A percentile compares a stretch with the other conserved stretches of the same genome.
Conservation (phyloP, 1,140 invertebrate species). For the Pogonus chalceus region DNA sequence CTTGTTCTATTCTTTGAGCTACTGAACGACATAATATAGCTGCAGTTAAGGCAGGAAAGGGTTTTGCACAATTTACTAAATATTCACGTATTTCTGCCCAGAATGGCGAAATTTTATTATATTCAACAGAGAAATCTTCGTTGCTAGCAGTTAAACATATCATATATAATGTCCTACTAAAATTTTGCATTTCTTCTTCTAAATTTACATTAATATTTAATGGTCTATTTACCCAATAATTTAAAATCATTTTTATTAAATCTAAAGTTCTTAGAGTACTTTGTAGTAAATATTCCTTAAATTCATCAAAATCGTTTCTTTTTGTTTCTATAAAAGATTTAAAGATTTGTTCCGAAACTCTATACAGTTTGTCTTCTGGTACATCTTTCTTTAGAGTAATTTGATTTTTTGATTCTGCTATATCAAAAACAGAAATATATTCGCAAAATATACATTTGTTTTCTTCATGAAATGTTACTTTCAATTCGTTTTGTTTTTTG, state of each 20-base stretch:
- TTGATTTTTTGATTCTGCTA: conserved; percentile 32
- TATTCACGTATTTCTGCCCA: conserved; percentile 62
- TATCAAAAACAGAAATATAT: conserved; percentile 47
- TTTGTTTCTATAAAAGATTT: conserved; percentile 45
- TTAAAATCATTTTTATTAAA: conserved; percentile 52
- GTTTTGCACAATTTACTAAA: conserved; percentile 56
- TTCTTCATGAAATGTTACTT: conserved; percentile 29
- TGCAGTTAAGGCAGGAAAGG: conserved; percentile 60
- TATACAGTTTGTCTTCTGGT: conserved; percentile 33
- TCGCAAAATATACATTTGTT: conserved; percentile 24
- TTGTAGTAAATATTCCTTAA: conserved; percentile 18
- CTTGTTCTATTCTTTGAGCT: conserved; percentile 42
- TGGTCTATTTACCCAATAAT: conserved; percentile 51
- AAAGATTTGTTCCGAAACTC: conserved; percentile 48
- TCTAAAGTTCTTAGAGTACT: conserved; percentile 46
- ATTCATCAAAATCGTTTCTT: conserved; percentile 40
- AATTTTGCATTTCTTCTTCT: conserved; percentile 39
- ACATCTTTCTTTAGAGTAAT: conserved; percentile 35
- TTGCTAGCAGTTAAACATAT: conserved; percentile 35
- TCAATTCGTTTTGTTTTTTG: conserved; percentile 19
- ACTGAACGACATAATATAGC: conserved; percentile 67
- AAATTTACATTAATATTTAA: conserved; percentile 38
- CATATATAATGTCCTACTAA: conserved; percentile 36
- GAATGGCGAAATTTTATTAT: conserved; percentile 60
- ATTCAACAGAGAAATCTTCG: conserved; percentile 36